Percentiles rank a stretch among this genome's conserved stretches.
phyloP scores from a whole-genome alignment of 2,888 invertebrate genomes.

The Metalampra italica region DNA sequence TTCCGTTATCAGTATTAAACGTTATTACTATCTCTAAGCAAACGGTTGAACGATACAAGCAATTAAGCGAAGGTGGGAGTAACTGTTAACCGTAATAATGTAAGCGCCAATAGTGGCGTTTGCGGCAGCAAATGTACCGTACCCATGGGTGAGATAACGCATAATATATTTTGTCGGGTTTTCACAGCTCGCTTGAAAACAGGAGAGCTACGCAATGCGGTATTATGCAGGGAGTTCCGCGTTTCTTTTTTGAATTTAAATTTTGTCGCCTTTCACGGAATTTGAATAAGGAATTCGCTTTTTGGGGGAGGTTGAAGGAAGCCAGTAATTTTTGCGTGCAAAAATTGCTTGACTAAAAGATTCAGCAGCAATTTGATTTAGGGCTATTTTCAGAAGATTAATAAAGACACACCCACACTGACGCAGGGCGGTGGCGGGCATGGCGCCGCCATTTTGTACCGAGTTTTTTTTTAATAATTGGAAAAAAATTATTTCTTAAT shows the following conservation, averaged over 20 bases:
- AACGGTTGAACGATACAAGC: background rate
- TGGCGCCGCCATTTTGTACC: too few relatives aligned
- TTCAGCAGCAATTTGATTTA: background rate
- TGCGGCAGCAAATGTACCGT: conserved; percentile 37
- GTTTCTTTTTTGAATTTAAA: conserved; percentile 19
- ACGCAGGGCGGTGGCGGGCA: too few relatives aligned
- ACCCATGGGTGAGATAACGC: conserved; percentile 60
- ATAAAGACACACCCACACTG: too few relatives aligned
- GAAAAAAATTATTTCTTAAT: too few relatives aligned
- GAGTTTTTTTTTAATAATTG: too few relatives aligned
- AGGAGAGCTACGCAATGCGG: conserved; percentile 49
- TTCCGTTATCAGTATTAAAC: too few relatives aligned
- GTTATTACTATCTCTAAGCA: background rate
- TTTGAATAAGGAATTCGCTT: conserved; percentile 10
- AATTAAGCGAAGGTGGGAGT: background rate
- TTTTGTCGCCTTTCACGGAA: conserved; percentile 10
- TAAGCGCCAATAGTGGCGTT: conserved; percentile 39
- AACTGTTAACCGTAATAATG: conserved; percentile 32
- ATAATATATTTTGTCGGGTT: conserved; percentile 66
- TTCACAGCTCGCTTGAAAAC: conserved; percentile 34
- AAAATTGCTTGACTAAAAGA: background rate
- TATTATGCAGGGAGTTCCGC: conserved; percentile 31
- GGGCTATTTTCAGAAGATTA: background rate
- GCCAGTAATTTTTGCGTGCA: background rate
- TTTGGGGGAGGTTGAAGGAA: background rate